Evolutionary conservation across 2,113 vertebrate species (phyloP), one percentile per base, ranked within the genome.

Genomic region (Plestiodon gilberti): DNA sequence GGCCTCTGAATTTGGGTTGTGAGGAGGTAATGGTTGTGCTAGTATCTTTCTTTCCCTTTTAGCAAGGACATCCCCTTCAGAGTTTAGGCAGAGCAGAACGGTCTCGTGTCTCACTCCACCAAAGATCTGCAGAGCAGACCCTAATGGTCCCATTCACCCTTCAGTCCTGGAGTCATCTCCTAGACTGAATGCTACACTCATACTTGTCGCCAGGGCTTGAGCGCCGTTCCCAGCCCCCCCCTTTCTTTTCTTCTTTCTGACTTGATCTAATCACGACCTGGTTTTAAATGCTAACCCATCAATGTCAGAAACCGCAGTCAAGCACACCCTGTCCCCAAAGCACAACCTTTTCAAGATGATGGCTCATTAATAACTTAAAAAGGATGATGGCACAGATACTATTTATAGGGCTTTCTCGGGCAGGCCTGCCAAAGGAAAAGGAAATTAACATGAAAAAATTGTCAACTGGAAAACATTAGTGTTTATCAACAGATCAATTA

Each of bases 401-500:
- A 97, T 97, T 97, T 97, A 97, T 97, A 97, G 96, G 93, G 88
- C 80, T 86, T 93, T 96, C 94, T 94, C 92, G 95, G 94, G 93
- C 93, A 97, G 95, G 90, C 96, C 95, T 97, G 96, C 94, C 95
- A 97, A 95, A 93, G 71, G 96, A 96, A 96, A 95, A 94, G 95
- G 96, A 96, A 97, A 97, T 96, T 97, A 96, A 95, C 94, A 93
- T 64, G 92, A 93, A 96, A 94, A 97, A 96, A 96, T 96, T 97
- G 96, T 97, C 96, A 96, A 92, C 95, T 96, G 92, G 93, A 96
- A 97, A 97, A 97, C 96, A 97, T 96, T 96, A 96, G 92, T 97
- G 96, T 97, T 97, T 97, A 97, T 96, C 96, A 97, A 97, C 96
- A 96, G 93, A 97, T 97, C 97, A 97, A 96, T 97, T 96, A 97